phyloP scores from a whole-genome alignment of 2,888 invertebrate species.

The Chironomus riparius region DNA sequence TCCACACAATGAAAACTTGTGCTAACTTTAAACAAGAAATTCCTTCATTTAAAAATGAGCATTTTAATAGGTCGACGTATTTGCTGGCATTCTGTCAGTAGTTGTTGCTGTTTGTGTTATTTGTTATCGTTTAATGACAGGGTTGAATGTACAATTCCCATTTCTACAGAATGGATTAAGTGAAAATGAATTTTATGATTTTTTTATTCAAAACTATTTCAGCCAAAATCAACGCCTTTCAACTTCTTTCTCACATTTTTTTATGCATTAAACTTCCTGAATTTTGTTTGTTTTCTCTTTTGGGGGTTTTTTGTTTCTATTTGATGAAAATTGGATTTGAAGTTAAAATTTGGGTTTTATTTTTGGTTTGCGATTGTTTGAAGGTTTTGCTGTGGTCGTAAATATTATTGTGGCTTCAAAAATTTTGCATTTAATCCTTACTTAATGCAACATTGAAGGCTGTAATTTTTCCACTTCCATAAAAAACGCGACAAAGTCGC shows the following conservation, averaged over 20 bases:
- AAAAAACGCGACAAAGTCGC: too few species aligned
- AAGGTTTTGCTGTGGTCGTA: not conserved
- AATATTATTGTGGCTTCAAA: too few species aligned
- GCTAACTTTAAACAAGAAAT: not conserved
- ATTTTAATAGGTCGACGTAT: constrained; percentile 1
- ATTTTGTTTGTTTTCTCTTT: not conserved
- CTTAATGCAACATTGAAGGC: not conserved
- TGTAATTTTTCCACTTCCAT: not conserved
- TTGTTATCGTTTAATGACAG: not conserved
- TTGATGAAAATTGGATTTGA: not conserved
- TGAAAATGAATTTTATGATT: not conserved
- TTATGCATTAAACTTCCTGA: not conserved
- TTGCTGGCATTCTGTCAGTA: not conserved
- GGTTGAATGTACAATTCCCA: not conserved
- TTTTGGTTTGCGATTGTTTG: not conserved
- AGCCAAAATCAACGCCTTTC: constrained; percentile 15
- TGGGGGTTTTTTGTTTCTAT: not conserved
- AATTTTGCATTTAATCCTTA: not conserved
- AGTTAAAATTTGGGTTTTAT: not conserved
- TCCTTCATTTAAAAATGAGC: not conserved
- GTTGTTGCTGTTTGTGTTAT: not conserved
- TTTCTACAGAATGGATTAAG: not conserved
- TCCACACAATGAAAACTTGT: not conserved
- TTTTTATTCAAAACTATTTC: not conserved
- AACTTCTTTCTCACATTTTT: not conserved